Percentiles rank a stretch among this genome's conserved stretches.
These are phyloP conservation scores for Ceyx cyanopectus DNA, from an alignment of 2,113 vertebrate genomes.

Conservation along the genomic window DNA sequence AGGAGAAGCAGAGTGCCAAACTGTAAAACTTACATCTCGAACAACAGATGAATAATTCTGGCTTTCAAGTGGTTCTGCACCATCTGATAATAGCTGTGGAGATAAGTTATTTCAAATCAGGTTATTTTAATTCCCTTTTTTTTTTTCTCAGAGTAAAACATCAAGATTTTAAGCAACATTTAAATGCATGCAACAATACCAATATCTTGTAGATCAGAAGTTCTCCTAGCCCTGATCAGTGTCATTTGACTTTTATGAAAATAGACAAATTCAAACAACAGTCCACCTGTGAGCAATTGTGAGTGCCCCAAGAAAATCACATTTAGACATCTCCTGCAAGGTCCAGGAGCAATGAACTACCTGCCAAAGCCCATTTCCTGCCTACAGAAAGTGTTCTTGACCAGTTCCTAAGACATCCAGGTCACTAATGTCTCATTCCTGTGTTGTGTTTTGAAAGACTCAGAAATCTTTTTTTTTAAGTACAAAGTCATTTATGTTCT, in stretches of 20 bases:
- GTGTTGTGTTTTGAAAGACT: neutral
- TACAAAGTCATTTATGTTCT: slow-evolving; percentile 55
- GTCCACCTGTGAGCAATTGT: neutral
- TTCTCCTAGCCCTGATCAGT: neutral
- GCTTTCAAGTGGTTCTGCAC: slow-evolving; percentile 85
- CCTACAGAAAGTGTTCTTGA: neutral
- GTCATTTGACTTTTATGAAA: neutral
- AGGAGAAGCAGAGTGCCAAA: neutral
- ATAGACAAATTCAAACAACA: neutral
- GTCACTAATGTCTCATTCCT: neutral
- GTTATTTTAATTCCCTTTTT: neutral
- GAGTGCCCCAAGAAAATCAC: neutral
- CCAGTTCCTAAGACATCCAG: neutral
- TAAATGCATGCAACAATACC: neutral
- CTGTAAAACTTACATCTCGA: slow-evolving; percentile 86
- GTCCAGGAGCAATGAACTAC: neutral
- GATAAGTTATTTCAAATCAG: slow-evolving; percentile 29
- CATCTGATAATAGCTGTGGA: slow-evolving; percentile 89
- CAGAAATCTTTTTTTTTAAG: neutral
- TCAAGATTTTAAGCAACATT: neutral
- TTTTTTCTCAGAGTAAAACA: neutral
- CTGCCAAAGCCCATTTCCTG: neutral
- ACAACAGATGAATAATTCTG: slow-evolving; percentile 92
- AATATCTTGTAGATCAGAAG: neutral
- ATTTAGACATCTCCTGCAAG: neutral